Evolutionary conservation across 2,888 invertebrate genomes (phyloP), one percentile per base, ranked within the genome.

Genomic region (Operophtera brumata): DNA sequence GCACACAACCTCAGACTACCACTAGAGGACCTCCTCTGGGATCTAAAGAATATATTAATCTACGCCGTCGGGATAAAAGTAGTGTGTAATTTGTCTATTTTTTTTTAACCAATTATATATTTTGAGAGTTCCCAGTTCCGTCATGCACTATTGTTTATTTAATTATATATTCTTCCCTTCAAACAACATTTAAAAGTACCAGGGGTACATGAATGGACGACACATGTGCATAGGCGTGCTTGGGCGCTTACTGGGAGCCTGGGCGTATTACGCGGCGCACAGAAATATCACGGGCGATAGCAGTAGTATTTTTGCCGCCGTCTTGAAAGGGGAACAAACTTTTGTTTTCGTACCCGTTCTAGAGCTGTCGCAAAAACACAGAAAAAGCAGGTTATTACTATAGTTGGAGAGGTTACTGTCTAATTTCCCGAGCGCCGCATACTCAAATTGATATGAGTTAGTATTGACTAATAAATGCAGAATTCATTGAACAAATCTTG

Each of bases 221-320:
- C 76, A 80, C 77, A 84, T 71, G 75, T 71, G 59, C 61, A 78
- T 67, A 70, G 47, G 80, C 86, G 85, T 88, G 88, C 88, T 78
- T 65, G 73, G 71, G 73, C 82, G 83, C 90, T 90, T 89, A 89
- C 88, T 82, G 84, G 78, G 75, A 65, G 51, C 57, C 64, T 64
- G 68, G 71, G 65, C 70, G 75, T 73, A 71, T 85, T 90, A 93
- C 84, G 93, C 93, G 84, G 93, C 93, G 91, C 92, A 94, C 89
- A 94, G 92, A 93, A 94, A 94, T 91, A 93, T 93, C 92, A 94
- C 93, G 86, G 93, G 93, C 91, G 93, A 92, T 91, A 94, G 91
- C 89, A 94, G 92, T 86, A 94, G 92, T 88, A 93, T 92, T 92
- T 93, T 93, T 91, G 93, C 92, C 86, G 93, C 93, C 91, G 93